Conservation (phyloP, 2,113 vertebrate genomes). For the Syngnathus typhle region DNA sequence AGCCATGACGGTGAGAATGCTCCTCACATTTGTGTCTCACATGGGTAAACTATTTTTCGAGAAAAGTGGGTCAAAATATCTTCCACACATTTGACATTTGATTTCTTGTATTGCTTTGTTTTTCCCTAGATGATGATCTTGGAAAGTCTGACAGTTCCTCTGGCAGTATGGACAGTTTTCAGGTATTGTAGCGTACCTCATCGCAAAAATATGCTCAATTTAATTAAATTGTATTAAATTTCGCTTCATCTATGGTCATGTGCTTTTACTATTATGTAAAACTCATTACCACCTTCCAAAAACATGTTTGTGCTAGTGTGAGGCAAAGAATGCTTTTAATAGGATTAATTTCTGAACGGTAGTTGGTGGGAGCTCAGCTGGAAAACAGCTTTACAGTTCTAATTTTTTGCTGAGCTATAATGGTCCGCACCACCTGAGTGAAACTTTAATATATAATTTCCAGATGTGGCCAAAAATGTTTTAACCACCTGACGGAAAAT, state of each 20-base stretch:
- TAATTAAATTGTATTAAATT: conserved; percentile 4
- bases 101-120: neutral
- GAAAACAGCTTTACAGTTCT: conserved; percentile 33
- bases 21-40: neutral
- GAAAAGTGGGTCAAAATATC: too few relatives aligned
- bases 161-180: conserved; percentile 89
- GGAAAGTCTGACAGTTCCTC: conserved; percentile 85
- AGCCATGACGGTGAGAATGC: conserved; percentile 75
- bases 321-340: conserved; percentile 24
- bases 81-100: too few relatives aligned
- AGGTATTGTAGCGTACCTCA: conserved; percentile 47
- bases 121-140: conserved; percentile 85
- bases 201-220: neutral
- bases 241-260: conserved; percentile 11
- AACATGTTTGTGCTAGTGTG: neutral
- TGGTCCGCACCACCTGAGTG: conserved; percentile 38
- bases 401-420: conserved; percentile 16
- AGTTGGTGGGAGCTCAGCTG: conserved; percentile 27
- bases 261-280: neutral
- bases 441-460: conserved; percentile 31
- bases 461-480: conserved; percentile 33
- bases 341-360: neutral
- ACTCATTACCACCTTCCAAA: neutral
- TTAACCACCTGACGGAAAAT: conserved; percentile 30
- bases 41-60: too few relatives aligned